phyloP scores from a whole-genome alignment of 2,113 vertebrate species.

The Ondatra zibethicus region DNA sequence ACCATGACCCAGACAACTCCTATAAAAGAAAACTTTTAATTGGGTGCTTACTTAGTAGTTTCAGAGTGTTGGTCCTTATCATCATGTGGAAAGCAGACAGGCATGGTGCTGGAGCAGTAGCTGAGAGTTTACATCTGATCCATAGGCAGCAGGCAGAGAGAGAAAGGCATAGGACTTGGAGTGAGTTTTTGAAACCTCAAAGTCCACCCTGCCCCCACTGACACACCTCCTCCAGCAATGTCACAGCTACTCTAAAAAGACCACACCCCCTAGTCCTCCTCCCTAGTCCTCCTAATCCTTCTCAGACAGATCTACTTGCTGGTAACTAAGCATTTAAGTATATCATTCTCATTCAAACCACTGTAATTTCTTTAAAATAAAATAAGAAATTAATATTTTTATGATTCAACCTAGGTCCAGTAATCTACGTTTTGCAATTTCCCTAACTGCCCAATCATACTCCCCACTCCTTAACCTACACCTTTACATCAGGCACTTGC shows the following conservation, averaged over 20 bases:
- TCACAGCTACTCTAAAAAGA: background rate
- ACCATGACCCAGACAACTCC: background rate
- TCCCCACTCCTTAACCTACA: background rate
- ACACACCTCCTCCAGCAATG: background rate
- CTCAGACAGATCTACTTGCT: background rate
- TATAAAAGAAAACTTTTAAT: background rate
- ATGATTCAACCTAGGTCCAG: background rate
- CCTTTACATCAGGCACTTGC: background rate
- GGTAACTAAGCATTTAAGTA: background rate
- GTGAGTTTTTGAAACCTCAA: background rate
- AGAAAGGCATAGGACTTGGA: background rate
- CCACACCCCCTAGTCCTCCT: background rate
- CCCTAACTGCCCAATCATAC: background rate
- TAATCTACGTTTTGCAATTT: background rate
- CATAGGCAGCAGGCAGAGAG: background rate
- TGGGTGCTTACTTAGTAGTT: background rate
- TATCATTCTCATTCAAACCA: background rate
- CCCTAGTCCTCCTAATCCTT: background rate
- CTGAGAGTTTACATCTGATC: background rate
- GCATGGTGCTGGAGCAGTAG: background rate
- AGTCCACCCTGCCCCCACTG: background rate
- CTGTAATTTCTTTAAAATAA: background rate
- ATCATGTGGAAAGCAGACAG: background rate
- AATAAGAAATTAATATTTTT: background rate
- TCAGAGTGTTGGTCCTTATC: background rate